Evolutionary conservation across 2,888 invertebrate genomes (phyloP).

Genomic region (Electrophaes corylata): DNA sequence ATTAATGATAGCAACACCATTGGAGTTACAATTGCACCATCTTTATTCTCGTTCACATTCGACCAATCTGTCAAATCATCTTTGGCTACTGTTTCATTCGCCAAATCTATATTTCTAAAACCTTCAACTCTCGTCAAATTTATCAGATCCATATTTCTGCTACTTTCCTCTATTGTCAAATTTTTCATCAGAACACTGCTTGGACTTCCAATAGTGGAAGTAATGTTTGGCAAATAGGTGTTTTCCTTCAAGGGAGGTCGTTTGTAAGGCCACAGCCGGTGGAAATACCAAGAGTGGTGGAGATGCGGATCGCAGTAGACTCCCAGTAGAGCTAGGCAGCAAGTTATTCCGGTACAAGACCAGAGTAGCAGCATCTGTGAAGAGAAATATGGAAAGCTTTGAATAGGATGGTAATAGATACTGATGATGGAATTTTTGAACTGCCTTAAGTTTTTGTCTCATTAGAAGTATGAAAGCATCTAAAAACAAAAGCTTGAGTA

Average conservation of each 20-base stretch:
- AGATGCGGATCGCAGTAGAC: constrained; percentile 74
- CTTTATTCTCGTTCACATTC: constrained; percentile 41
- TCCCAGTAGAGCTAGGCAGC: constrained; percentile 70
- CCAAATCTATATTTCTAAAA: constrained; percentile 41
- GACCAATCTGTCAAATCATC: constrained; percentile 45
- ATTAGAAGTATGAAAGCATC: no score
- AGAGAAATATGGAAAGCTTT: constrained; percentile 34
- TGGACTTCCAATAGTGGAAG: constrained; percentile 2
- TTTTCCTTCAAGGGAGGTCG: constrained; percentile 34
- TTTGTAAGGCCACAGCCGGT: constrained; percentile 63
- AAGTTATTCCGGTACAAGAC: constrained; percentile 76
- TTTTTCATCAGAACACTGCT: constrained; percentile 8
- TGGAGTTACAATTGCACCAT: constrained; percentile 63
- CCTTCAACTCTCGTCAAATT: constrained; percentile 38
- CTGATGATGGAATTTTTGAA: no score
- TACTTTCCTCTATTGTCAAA: constrained; percentile 28
- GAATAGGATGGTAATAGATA: not conserved
- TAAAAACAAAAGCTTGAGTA: no score
- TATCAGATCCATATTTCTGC: constrained; percentile 34
- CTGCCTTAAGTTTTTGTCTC: no score
- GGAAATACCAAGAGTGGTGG: constrained; percentile 66
- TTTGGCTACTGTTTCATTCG: constrained; percentile 44
- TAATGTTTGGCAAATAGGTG: constrained; percentile 40
- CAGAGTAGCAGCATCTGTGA: constrained; percentile 70
- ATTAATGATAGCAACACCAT: constrained; percentile 67